Evolutionary conservation across 2,797 vertebrate genomes (phyloP).

Genomic region (Mormyrops attenuatus): DNA sequence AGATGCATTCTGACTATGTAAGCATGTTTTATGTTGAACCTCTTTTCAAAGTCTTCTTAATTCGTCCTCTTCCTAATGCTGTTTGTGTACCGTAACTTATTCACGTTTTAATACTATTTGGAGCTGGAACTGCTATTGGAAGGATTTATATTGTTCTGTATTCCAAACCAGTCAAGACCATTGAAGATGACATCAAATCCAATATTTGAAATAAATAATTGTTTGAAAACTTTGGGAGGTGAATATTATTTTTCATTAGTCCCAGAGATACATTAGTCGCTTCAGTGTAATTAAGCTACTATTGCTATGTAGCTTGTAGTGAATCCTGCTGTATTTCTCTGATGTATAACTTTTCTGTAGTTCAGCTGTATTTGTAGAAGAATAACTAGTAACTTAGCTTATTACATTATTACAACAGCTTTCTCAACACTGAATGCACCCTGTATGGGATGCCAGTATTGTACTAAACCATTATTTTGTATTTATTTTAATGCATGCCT

Average conservation of each 20-base stretch:
- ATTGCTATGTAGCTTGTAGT: background rate
- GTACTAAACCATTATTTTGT: background rate
- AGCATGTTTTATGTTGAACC: background rate
- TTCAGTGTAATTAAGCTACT: background rate
- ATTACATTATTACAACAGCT: background rate
- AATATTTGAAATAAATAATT: background rate
- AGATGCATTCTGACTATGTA: background rate
- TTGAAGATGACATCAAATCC: background rate
- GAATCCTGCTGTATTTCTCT: background rate
- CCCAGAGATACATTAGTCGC: background rate
- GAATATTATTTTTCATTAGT: background rate
- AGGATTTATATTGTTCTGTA: background rate
- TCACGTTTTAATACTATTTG: background rate
- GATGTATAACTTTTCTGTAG: background rate
- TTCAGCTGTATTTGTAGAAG: background rate
- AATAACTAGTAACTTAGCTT: background rate
- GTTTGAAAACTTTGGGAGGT: background rate
- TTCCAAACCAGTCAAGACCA: background rate
- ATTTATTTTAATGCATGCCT: background rate
- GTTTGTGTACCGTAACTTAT: background rate
- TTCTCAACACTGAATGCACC: background rate
- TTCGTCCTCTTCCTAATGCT: background rate
- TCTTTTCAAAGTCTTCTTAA: background rate
- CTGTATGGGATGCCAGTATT: background rate
- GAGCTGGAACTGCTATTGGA: background rate